Evolutionary conservation across 1,140 invertebrate species (phyloP).

Genomic region (Musca domestica): DNA sequence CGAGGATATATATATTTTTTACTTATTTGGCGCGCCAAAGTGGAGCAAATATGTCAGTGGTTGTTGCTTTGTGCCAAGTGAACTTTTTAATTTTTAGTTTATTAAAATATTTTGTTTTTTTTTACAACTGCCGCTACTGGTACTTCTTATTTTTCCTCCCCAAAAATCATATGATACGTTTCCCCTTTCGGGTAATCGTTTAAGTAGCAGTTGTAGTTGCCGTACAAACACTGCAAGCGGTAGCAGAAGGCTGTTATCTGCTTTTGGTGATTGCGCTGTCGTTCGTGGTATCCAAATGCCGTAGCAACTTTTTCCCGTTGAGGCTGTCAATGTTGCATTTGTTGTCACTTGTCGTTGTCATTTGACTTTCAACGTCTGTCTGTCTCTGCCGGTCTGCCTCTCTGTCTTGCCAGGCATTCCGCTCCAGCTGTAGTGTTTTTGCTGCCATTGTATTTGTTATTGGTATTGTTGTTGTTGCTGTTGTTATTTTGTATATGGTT

Average conservation of each 20-base stretch:
- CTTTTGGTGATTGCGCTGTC: constrained; percentile 10
- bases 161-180: no score
- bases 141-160: no score
- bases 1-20: not conserved
- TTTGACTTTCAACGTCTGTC: not conserved
- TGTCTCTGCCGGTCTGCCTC: no score
- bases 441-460: not conserved
- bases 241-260: not conserved
- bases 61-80: constrained; percentile 14
- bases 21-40: constrained; percentile 3
- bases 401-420: no score
- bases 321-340: constrained; percentile 19
- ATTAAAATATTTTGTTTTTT: not conserved
- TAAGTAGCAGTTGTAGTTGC: no score
- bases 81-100: not conserved
- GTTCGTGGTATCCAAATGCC: not conserved
- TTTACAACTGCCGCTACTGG: no score
- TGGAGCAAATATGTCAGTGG: constrained; percentile 8
- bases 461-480: not conserved
- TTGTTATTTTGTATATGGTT: not conserved
- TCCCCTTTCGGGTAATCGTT: not conserved
- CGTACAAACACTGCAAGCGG: no score
- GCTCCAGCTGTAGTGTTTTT: no score
- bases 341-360: constrained; percentile 18
- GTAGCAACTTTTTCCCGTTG: not conserved